These are phyloP conservation scores for Mellilla xanthometata DNA, from an alignment of 2,888 invertebrate species.

Conservation along the genomic window DNA sequence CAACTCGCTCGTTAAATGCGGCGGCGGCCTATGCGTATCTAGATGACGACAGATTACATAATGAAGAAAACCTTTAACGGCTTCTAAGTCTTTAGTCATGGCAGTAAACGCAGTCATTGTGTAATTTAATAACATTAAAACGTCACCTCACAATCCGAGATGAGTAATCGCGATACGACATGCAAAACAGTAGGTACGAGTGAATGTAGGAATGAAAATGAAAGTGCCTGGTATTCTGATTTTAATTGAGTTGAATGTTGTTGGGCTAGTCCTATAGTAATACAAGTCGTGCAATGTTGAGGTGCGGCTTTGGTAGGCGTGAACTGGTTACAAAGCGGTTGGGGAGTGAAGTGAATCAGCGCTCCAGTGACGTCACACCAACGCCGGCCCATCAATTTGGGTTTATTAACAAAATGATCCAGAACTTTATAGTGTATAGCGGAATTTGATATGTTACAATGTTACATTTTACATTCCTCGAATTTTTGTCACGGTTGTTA, in stretches of 20 bases:
- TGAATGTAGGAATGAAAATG: conserved; percentile 26
- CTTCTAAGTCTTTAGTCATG: conserved; percentile 29
- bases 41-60: conserved; percentile 24
- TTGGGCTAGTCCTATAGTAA: conserved; percentile 31
- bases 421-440: background rate
- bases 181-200: conserved; percentile 10
- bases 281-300: conserved; percentile 22
- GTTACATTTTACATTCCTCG: no score
- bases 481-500: no score
- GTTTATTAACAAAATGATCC: conserved; percentile 32
- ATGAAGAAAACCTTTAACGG: conserved; percentile 33
- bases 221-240: conserved; percentile 25
- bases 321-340: conserved; percentile 29
- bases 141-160: conserved; percentile 5
- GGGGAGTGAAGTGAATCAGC: conserved; percentile 46
- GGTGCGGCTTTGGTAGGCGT: conserved; percentile 25
- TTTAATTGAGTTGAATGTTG: conserved; percentile 27
- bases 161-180: conserved; percentile 13
- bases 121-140: conserved; percentile 14
- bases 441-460: no score
- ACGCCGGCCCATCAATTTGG: conserved; percentile 31
- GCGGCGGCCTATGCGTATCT: background rate
- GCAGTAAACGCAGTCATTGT: conserved; percentile 12
- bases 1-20: background rate
- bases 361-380: conserved; percentile 46